Evolutionary conservation across 2,797 vertebrate species (phyloP), one percentile per base, ranked within the genome.

Genomic region (Phoebastria nigripes): DNA sequence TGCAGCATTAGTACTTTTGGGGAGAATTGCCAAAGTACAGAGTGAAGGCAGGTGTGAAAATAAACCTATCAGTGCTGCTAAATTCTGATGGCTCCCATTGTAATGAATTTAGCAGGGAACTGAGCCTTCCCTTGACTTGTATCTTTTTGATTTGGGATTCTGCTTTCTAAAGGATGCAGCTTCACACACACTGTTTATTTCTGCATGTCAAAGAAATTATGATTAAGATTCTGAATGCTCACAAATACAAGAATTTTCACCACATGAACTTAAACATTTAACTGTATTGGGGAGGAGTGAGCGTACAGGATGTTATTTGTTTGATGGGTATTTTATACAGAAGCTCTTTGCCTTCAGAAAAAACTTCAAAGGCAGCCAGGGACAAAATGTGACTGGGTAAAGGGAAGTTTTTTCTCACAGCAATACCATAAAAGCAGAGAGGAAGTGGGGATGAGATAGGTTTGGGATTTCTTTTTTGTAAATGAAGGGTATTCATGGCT

Each of bases 21-120:
- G 55, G 85, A 63, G 74, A 93, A 69, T 84, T 97, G 81, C 74
- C 72, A 24, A 88, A 96, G 92, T 90, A 71, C 49, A 85, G 71
- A 91, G 83, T 94, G 95, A 96, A 95, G 92, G 69, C 90, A 91
- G 65, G 91, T 94, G 94, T 92, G 95, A 95, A 97, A 97, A 96
- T 96, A 97, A 93, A 94, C 90, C 95, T 91, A 91, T 96, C 82
- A 82, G 88, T 91, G 85, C 92, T 96, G 96, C 72, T 92, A 29
- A 89, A 79, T 97, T 97, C 73, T 96, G 93, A 96, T 95, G 92
- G 73, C 91, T 96, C 31, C 87, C 90, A 89, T 93, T 97, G 95
- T 93, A 97, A 96, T 94, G 91, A 97, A 97, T 97, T 97, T 97
- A 94, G 80, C 82, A 94, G 93, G 91, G 88, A 97, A 72, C 92